Evolutionary conservation across 2,888 invertebrate genomes (phyloP).

Genomic region (Tetanocera ferruginea): DNA sequence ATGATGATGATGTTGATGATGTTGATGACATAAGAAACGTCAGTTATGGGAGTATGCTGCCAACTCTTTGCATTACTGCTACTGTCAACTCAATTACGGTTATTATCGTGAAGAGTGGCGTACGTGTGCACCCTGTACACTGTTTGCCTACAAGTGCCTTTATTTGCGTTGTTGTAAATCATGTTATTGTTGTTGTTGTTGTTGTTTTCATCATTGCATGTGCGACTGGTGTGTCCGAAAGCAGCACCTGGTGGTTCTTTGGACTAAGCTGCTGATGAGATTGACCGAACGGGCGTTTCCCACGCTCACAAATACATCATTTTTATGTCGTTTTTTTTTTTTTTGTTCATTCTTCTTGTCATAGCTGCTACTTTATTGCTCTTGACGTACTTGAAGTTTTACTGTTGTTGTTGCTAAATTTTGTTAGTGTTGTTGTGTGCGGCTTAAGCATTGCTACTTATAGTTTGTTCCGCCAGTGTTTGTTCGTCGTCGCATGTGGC

Average conservation of each 20-base stretch:
- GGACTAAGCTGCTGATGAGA: conserved; percentile 42
- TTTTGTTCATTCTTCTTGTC: neutral
- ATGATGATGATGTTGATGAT: neutral
- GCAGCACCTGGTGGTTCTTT: neutral
- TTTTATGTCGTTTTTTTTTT: neutral
- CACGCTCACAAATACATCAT: conserved; percentile 43
- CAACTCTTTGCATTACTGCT: neutral
- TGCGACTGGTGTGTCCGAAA: neutral
- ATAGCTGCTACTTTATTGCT: neutral
- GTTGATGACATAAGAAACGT: neutral
- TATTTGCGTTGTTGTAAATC: neutral
- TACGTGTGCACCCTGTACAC: neutral
- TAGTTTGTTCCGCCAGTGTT: neutral
- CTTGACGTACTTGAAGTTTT: neutral
- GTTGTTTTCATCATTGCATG: neutral
- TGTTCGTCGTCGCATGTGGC: no score
- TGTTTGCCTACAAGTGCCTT: neutral
- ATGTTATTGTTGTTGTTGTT: neutral
- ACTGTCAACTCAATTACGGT: conserved; percentile 15
- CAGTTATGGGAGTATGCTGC: neutral
- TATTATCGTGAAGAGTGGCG: neutral
- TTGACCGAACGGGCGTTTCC: conserved; percentile 53
- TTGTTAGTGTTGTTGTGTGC: neutral
- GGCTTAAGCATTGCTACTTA: conserved; percentile 10
- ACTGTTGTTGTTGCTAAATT: neutral